phyloP scores from a whole-genome alignment of 2,113 vertebrate species.

The Chionis minor region DNA sequence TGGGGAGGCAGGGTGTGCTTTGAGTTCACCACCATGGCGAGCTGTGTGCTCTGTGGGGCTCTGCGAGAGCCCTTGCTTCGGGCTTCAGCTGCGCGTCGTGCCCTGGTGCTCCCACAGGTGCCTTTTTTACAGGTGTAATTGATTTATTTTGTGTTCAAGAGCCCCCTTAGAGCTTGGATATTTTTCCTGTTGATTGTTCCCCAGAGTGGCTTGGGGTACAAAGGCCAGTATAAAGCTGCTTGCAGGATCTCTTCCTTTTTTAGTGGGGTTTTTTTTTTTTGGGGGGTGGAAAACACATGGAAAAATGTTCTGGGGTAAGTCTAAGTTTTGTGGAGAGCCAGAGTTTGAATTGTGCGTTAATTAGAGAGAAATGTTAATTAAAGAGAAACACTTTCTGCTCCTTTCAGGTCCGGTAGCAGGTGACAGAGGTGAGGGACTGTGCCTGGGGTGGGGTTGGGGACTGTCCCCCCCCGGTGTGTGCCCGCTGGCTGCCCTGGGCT shows the following conservation, averaged over 20 bases:
- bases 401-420: fast-evolving
- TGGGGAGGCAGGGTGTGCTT: background rate
- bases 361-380: background rate
- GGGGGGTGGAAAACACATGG: constrained; percentile 38
- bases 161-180: background rate
- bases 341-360: background rate
- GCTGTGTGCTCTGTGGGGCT: background rate
- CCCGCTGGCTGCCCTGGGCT: background rate
- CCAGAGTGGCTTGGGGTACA: background rate
- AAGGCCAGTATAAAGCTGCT: constrained; percentile 14
- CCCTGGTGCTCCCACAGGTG: background rate
- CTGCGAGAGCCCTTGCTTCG: background rate
- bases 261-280: background rate
- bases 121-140: background rate
- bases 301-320: constrained; percentile 68
- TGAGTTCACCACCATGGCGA: fast-evolving
- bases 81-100: background rate
- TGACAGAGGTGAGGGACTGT: background rate
- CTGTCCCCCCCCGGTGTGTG: fast-evolving
- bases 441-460: background rate
- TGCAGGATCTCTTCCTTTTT: constrained; percentile 47
- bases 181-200: background rate
- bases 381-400: background rate
- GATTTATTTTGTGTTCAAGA: background rate
- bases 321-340: constrained; percentile 35